Conservation (phyloP, 2,113 vertebrate species). For the Phodopus roborovskii region DNA sequence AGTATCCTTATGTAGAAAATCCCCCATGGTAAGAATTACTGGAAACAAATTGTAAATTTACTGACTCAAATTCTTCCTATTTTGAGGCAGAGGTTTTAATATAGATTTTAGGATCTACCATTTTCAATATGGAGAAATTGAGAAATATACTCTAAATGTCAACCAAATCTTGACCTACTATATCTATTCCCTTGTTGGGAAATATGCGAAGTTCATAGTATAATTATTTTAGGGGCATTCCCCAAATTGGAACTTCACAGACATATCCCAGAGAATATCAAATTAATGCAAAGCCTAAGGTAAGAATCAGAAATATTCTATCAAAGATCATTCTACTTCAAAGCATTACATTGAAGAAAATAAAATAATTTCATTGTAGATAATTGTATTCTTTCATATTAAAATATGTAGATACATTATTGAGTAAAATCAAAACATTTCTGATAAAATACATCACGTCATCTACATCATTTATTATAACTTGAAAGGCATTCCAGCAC, state of each 20-base stretch:
- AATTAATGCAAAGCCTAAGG: background rate
- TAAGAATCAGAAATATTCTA: background rate
- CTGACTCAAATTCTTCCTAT: background rate
- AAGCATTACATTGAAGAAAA: background rate
- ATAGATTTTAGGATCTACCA: background rate
- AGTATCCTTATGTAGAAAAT: background rate
- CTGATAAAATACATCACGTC: background rate
- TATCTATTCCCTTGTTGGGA: background rate
- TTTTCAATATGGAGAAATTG: conserved; percentile 31
- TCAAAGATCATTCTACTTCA: conserved; percentile 1
- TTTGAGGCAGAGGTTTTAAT: conserved; percentile 32
- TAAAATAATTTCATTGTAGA: background rate
- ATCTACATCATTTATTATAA: background rate
- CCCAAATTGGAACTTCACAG: background rate
- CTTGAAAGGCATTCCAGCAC: background rate
- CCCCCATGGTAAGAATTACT: background rate
- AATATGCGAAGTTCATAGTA: background rate
- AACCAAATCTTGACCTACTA: background rate
- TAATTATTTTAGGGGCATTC: background rate
- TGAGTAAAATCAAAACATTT: background rate
- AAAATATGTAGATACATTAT: background rate
- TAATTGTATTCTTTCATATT: background rate
- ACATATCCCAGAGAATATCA: background rate
- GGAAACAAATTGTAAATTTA: background rate
- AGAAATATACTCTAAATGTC: conserved; percentile 36